These are phyloP conservation scores for Smittia sp. DNA, from an alignment of 2,888 invertebrate species.

Conservation along the genomic window DNA sequence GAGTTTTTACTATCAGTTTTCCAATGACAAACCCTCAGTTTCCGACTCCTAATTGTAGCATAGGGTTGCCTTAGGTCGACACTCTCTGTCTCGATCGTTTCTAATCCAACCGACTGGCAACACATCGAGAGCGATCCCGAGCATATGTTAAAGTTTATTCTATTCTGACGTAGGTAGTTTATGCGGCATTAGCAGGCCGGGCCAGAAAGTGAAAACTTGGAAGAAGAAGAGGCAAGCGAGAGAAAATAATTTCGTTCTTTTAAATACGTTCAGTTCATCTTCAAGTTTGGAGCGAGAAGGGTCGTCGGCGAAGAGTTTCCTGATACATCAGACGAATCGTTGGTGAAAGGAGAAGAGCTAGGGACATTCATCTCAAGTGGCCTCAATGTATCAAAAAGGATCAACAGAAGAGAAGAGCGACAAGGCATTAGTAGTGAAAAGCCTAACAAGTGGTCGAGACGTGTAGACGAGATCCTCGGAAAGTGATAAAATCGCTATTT, in stretches of 20 bases:
- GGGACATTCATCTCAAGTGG: slow-evolving; percentile 13
- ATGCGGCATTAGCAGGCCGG: background rate
- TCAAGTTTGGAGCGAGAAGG: background rate
- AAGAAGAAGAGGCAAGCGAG: slow-evolving; percentile 2
- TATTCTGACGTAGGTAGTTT: slow-evolving; percentile 12
- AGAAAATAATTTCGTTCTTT: background rate
- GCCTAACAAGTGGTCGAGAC: slow-evolving; percentile 39
- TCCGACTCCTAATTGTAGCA: too few relatives aligned
- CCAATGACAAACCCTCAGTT: too few relatives aligned
- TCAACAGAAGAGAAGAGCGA: slow-evolving; percentile 15
- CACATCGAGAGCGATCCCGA: background rate
- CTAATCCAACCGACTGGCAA: background rate
- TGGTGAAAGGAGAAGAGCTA: background rate
- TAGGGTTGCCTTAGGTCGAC: too few relatives aligned
- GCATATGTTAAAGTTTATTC: slow-evolving; percentile 19
- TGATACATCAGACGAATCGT: background rate
- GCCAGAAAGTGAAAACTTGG: slow-evolving; percentile 19
- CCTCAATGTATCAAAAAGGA: slow-evolving; percentile 13
- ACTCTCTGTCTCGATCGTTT: too few relatives aligned
- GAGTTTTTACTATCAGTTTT: too few relatives aligned
- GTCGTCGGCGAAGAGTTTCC: background rate
- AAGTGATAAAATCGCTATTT: slow-evolving; percentile 35
- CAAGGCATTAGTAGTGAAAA: slow-evolving; percentile 30
- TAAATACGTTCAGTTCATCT: slow-evolving; percentile 20
- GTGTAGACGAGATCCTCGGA: slow-evolving; percentile 7